Percentiles rank a stretch among this genome's conserved stretches.
Evolutionary conservation across 2,797 vertebrate species (phyloP).

Genomic region (Diplodus puntazzo): DNA sequence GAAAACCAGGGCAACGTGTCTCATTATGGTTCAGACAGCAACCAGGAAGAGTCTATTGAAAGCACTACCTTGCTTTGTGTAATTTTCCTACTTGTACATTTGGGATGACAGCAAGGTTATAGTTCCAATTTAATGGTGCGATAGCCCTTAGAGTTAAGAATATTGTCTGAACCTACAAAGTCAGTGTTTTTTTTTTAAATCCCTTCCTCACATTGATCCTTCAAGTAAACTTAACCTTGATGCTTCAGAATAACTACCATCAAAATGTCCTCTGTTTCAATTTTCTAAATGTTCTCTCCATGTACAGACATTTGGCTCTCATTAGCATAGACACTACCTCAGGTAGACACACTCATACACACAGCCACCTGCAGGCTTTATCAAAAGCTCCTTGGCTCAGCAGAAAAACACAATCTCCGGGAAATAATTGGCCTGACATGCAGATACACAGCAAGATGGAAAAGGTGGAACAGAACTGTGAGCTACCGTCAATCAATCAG

Average conservation of each 20-base stretch:
- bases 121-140: background rate
- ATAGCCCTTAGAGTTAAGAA: background rate
- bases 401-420: conserved; percentile 56
- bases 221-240: conserved; percentile 12
- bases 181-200: background rate
- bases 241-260: background rate
- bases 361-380: conserved; percentile 39
- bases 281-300: conserved; percentile 12
- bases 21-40: background rate
- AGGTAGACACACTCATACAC: conserved; percentile 15
- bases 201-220: background rate
- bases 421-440: conserved; percentile 71
- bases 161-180: background rate
- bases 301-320: conserved; percentile 18
- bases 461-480: conserved; percentile 39
- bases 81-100: background rate
- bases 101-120: background rate
- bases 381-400: conserved; percentile 53
- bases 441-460: conserved; percentile 61
- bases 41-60: background rate
- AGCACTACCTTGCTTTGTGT: background rate
- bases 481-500: conserved; percentile 67
- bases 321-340: conserved; percentile 3
- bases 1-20: background rate
- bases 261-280: conserved; percentile 14